Conservation (phyloP, 2,797 vertebrate species). For the Macrochelys suwanniensis region DNA sequence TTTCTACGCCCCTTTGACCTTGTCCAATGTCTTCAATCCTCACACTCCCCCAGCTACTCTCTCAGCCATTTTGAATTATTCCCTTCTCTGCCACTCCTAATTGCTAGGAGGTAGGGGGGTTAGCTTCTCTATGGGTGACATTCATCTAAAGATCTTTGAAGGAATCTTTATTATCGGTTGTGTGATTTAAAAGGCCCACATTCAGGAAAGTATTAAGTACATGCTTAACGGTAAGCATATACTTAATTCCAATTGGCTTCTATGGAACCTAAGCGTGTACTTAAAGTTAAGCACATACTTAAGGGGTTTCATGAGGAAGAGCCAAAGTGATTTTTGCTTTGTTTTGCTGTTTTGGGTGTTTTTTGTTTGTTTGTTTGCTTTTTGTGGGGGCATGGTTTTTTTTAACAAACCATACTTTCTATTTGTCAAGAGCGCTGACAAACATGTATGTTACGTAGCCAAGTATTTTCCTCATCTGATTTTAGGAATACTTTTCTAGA, state of each 20-base stretch:
- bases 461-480: neutral
- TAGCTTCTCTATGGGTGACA: neutral
- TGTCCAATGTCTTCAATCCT: neutral
- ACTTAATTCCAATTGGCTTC: neutral
- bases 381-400: fast-evolving
- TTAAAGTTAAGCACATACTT: neutral
- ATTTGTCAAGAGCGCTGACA: neutral
- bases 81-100: neutral
- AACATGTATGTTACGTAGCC: neutral
- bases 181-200: neutral
- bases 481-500: neutral
- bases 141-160: neutral
- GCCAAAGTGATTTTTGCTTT: no score
- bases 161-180: neutral
- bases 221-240: neutral
- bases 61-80: neutral
- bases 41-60: neutral
- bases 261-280: neutral
- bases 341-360: no score
- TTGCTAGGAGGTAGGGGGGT: neutral
- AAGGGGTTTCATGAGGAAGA: neutral
- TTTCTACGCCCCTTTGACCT: neutral
- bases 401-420: neutral
- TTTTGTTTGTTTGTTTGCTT: neutral
- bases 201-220: neutral